Evolutionary conservation across 2,888 invertebrate genomes (phyloP).

Genomic region (Macropis europaea): DNA sequence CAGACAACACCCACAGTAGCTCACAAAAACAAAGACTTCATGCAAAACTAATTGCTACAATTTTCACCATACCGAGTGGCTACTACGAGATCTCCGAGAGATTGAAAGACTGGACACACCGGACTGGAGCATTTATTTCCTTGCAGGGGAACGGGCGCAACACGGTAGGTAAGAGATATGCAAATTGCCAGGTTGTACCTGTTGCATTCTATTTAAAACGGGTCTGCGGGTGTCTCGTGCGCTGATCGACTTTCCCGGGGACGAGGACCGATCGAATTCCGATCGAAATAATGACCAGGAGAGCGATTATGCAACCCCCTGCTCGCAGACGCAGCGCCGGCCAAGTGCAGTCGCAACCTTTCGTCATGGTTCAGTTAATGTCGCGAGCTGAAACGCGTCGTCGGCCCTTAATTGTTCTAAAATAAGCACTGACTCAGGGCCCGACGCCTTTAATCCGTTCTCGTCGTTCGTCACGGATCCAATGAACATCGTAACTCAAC

Average conservation of each 20-base stretch:
- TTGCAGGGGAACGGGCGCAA: neutral
- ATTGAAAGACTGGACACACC: neutral
- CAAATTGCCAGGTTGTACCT: conserved; percentile 55
- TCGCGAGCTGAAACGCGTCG: conserved; percentile 31
- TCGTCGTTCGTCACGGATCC: conserved; percentile 39
- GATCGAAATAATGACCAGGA: conserved; percentile 18
- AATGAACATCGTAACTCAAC: conserved; percentile 31
- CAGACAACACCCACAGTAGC: neutral
- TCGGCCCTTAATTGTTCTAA: conserved; percentile 67
- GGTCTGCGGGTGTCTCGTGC: conserved; percentile 9
- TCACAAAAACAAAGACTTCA: neutral
- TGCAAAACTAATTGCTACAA: neutral
- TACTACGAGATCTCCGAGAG: neutral
- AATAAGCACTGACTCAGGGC: conserved; percentile 66
- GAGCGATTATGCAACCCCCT: conserved; percentile 36
- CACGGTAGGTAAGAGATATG: conserved; percentile 43
- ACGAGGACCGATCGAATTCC: conserved; percentile 25
- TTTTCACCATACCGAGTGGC: neutral
- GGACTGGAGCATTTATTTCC: neutral
- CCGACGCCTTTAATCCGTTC: conserved; percentile 59
- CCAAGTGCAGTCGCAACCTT: conserved; percentile 39
- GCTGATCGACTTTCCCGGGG: conserved; percentile 43
- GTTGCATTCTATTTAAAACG: conserved; percentile 57
- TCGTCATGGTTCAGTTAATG: conserved; percentile 46
- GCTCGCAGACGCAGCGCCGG: neutral